Evolutionary conservation across 1,140 invertebrate species (phyloP), one percentile per base, ranked within the genome.

Genomic region (Argopecten irradians): DNA sequence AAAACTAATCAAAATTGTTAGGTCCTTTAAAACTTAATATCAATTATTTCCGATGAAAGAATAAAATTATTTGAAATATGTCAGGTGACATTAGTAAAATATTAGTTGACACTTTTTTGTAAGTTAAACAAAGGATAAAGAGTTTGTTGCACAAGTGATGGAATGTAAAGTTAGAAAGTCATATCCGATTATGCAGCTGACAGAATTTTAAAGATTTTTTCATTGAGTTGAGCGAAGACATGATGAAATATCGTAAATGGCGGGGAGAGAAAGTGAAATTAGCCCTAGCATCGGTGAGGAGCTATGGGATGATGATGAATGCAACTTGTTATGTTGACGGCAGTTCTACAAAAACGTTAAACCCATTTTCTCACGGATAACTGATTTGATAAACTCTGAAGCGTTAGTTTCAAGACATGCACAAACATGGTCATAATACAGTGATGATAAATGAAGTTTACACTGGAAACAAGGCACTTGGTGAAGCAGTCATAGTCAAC

Each of bases 241-340:
- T 71, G 55, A 71, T 71, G 55, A 71, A 71, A 71, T 71, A 71
- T 71, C n/a, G 55, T 71, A 71, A 71, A 71, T 71, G 55, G 55
- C 55, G 55, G 55, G 55, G 55, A 71, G 1, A 28, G 55, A 71
- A n/a, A 71, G 8, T 3, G 55, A 71, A 71, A 71, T 71, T 71
- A 71, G 22, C 55, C 55, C n/a, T 71, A 71, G 28, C 55, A 71
- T 11, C 55, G 28, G 55, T 71, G 55, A 71, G n/a, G 55, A 71
- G 55, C 55, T 71, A 71, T 71, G 28, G 55, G 55, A 22, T n/a
- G 8, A 7, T 71, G 55, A 71, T 71, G 28, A 71, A 71, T 71
- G 55, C n/a, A 71, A 71, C 55, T 71, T 71, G 55, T 71, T 71
- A 71, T 71, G 55, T 71, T n/a, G 55, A 71, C 55, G 55, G 55